Percentiles rank a stretch among this genome's conserved stretches.
Evolutionary conservation across 2,888 invertebrate species (phyloP).

Genomic region (Corythucha ciliata): DNA sequence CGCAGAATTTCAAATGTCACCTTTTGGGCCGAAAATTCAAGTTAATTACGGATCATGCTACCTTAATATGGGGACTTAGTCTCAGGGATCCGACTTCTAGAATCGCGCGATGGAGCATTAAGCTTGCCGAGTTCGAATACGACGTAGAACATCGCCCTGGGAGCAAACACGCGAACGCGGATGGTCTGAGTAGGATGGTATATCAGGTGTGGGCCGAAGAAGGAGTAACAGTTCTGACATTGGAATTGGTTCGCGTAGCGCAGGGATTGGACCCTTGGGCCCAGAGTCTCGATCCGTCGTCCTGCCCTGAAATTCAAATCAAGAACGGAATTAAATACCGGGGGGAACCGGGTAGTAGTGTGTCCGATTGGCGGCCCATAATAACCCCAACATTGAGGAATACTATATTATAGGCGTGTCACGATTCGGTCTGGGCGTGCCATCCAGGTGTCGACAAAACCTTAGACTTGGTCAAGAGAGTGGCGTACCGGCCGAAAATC

Average conservation of each 20-base stretch:
- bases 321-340: no score
- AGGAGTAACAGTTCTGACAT: not conserved
- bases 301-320: no score
- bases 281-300: not conserved
- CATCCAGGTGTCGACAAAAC: constrained; percentile 38
- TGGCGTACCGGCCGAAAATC: constrained; percentile 38
- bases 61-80: constrained; percentile 32
- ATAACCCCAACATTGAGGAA: constrained; percentile 6
- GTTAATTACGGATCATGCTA: constrained; percentile 19
- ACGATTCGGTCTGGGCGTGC: constrained; percentile 32
- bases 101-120: constrained; percentile 32
- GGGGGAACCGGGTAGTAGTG: no score
- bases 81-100: constrained; percentile 31
- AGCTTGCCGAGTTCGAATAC: not conserved
- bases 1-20: constrained; percentile 31
- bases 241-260: not conserved
- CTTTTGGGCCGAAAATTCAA: constrained; percentile 33
- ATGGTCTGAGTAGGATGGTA: constrained; percentile 22
- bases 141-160: not conserved
- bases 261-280: constrained; percentile 6
- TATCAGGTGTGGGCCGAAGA: no score
- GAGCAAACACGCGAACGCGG: constrained; percentile 23
- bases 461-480: constrained; percentile 30
- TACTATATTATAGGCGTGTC: constrained; percentile 16
- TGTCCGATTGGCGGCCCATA: no score